phyloP scores from a whole-genome alignment of 2,888 invertebrate species.

The Chalcosyrphus nemorum region DNA sequence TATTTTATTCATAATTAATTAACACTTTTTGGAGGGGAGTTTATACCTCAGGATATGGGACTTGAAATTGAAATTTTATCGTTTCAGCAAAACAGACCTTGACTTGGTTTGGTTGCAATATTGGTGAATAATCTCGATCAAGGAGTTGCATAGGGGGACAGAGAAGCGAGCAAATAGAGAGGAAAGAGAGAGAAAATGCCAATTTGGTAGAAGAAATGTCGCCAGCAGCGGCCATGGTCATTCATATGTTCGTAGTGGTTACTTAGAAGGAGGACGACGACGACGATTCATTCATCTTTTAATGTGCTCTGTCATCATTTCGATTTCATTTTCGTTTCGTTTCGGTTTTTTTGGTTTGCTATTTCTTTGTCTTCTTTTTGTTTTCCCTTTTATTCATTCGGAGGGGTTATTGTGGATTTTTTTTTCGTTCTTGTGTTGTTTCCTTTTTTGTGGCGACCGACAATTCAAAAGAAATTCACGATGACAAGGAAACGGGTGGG shows the following conservation, averaged over 20 bases:
- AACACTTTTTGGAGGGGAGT: slow-evolving; percentile 21
- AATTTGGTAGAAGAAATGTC: slow-evolving; percentile 18
- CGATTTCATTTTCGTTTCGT: slow-evolving; percentile 59
- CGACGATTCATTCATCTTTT: slow-evolving; percentile 67
- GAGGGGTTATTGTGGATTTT: too few relatives aligned
- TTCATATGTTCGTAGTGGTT: slow-evolving; percentile 3
- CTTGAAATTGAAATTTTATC: slow-evolving; percentile 48
- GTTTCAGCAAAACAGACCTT: slow-evolving; percentile 36
- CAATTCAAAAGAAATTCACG: slow-evolving; percentile 53
- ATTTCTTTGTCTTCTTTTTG: slow-evolving; percentile 30
- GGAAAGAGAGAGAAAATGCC: slow-evolving; percentile 30
- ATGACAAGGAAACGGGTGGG: slow-evolving; percentile 57
- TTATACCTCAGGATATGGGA: background rate
- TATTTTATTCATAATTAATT: slow-evolving; percentile 46
- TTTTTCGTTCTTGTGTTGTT: too few relatives aligned
- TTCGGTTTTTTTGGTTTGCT: background rate
- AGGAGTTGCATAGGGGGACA: too few relatives aligned
- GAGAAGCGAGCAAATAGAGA: too few relatives aligned
- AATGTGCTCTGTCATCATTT: slow-evolving; percentile 71
- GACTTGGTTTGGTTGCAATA: background rate
- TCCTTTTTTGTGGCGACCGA: slow-evolving; percentile 42
- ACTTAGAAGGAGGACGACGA: slow-evolving; percentile 11
- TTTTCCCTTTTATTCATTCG: slow-evolving; percentile 21
- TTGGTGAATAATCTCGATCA: slow-evolving; percentile 13
- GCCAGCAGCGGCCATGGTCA: slow-evolving; percentile 34